Percentiles rank a stretch among this genome's conserved stretches.
Evolutionary conservation across 2,113 vertebrate species (phyloP).

Genomic region (Stictonetta naevosa): DNA sequence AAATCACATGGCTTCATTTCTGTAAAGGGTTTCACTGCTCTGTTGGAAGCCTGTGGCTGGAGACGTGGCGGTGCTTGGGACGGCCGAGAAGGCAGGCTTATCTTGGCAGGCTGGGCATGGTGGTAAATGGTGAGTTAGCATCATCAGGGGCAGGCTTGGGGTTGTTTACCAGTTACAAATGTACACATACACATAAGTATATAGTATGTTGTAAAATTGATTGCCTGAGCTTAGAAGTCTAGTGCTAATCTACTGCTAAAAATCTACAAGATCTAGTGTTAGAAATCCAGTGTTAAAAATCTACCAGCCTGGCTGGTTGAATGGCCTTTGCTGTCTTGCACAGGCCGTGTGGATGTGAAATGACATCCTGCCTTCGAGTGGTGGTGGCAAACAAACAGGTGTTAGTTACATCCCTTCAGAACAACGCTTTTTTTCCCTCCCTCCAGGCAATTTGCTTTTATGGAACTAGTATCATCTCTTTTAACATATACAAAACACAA

Average conservation of each 20-base stretch:
- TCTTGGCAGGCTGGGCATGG: slow-evolving; percentile 1
- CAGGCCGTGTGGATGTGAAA: fast-evolving
- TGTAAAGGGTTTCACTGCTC: slow-evolving; percentile 3
- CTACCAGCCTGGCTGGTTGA: background rate
- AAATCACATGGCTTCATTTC: background rate
- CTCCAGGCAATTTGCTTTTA: background rate
- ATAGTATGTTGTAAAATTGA: background rate
- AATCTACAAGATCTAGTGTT: too few species aligned
- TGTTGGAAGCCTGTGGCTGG: background rate
- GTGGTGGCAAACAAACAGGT: background rate
- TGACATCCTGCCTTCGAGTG: background rate
- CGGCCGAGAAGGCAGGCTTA: background rate
- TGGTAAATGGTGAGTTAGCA: slow-evolving; percentile 43
- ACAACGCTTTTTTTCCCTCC: fast-evolving
- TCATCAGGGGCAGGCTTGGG: background rate
- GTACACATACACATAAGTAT: fast-evolving
- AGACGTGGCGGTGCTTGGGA: background rate
- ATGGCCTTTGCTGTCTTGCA: background rate
- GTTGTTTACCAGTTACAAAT: background rate
- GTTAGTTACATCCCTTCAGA: background rate
- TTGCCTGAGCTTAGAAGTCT: background rate
- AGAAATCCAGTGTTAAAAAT: too few species aligned
- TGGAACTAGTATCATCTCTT: background rate
- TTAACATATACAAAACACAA: background rate
- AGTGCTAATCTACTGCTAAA: background rate